Base-by-base conservation (phyloP, 2,797 vertebrate genomes). In the Eulemur albifrons region DNA sequence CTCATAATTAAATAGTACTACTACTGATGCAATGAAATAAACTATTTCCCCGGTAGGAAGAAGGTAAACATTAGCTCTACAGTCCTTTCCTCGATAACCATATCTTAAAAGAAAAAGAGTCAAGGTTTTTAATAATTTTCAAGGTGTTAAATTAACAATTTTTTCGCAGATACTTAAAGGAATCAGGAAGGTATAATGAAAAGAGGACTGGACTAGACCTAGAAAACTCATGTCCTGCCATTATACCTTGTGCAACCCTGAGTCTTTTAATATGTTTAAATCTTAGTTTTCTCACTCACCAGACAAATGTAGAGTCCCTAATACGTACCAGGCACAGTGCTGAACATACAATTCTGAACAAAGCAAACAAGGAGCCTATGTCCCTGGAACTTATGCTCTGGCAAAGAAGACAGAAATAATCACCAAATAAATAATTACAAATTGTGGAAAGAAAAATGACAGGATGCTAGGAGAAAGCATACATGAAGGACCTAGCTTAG, bases 11-110 rank as follows among this genome's bases (percentile, higher is more conserved):
- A 99, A 99, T 0, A 99, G 98, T 94, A 99, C 99, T 30, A 99
- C 99, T 21, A 99, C 99, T 0, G 99, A 99, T 30, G 99, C 99
- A 14, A 99, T 99, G 97, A 99, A 99, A 98, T 99, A 99, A 4
- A 99, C 99, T 0, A 99, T 99, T 98, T 99, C 99, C 87, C 99
- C 99, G 0, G 99, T 99, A 94, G 99, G 99, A 94, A 99, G 99
- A 97, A 99, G 99, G 98, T 99, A 99, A 98, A 99, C 98, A 91
- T 99, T 99, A 25, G 99, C 99, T 98, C 99, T 98, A 98, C 99
- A 99, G 97, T 99, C 99, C 97, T 99, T 99, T 91, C 99, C 99
- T 50, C 99, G 99, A 98, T 99, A 99, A 70, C 99, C 99, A 0
- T 99, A 99, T 96, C 99, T 99, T 97, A 80, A 89, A 40, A 92